Conservation (phyloP, 2,888 invertebrate species). For the Drosophila subquinaria region DNA sequence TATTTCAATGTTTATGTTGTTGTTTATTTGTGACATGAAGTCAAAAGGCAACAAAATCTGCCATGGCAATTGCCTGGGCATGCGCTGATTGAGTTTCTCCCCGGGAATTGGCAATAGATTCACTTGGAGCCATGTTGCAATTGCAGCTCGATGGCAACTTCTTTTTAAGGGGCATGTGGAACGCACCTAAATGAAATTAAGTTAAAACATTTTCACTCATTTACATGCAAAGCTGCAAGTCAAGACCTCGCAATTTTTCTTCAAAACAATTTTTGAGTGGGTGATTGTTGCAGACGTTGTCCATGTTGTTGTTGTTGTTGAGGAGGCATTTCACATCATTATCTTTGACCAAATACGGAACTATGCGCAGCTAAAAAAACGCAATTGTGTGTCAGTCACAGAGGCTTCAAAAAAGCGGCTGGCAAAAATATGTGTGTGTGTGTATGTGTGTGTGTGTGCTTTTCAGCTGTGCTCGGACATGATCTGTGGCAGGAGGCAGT, state of each 20-base stretch:
- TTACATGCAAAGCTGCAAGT: constrained; percentile 64
- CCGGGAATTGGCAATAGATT: constrained; percentile 6
- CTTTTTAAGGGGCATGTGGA: constrained; percentile 20
- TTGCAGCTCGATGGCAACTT: constrained; percentile 43
- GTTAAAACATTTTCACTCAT: constrained; percentile 78
- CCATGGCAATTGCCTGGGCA: constrained; percentile 52
- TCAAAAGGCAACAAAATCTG: constrained; percentile 10
- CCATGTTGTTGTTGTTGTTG: constrained; percentile 33
- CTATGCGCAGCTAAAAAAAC: constrained; percentile 67
- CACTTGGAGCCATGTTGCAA: neutral
- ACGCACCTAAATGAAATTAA: constrained; percentile 68
- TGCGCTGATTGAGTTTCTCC: constrained; percentile 36
- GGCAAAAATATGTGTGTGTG: constrained; percentile 55
- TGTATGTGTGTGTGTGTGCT: constrained; percentile 29
- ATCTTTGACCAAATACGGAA: constrained; percentile 81
- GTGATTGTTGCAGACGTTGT: constrained; percentile 70
- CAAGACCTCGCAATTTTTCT: constrained; percentile 60
- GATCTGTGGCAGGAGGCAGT: constrained; percentile 68
- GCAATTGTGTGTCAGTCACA: constrained; percentile 78
- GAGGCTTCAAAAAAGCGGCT: constrained; percentile 63
- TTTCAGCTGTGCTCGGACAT: constrained; percentile 55
- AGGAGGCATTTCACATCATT: constrained; percentile 78
- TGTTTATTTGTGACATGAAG: constrained; percentile 25
- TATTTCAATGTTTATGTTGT: neutral
- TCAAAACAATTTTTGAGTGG: constrained; percentile 74